A percentile compares a stretch with the other conserved stretches of the same genome.
These are phyloP conservation scores for Sebastolobus altivelis DNA, from an alignment of 2,797 vertebrate species.

Conservation along the genomic window DNA sequence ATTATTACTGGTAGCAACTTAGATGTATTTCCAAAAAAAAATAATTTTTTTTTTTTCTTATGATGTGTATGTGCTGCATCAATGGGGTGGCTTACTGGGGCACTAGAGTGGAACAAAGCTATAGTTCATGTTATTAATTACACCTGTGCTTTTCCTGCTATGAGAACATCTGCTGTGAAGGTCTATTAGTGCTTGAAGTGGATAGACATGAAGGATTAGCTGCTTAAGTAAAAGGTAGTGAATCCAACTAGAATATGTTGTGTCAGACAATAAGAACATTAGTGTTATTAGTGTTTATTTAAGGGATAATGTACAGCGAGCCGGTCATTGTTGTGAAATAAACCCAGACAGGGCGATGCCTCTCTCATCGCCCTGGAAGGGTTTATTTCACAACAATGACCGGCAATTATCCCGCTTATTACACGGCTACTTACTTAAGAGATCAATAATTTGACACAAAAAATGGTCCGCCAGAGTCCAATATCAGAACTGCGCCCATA, in stretches of 20 bases:
- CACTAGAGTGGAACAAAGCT: neutral
- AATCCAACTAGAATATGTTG: neutral
- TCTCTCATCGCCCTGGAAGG: too few species aligned
- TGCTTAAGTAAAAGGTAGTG: neutral
- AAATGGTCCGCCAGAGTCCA: too few species aligned
- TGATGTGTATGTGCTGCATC: neutral
- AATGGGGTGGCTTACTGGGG: neutral
- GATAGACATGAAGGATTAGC: neutral
- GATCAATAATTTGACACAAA: too few species aligned
- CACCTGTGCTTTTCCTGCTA: neutral
- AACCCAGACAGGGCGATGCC: too few species aligned
- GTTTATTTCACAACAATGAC: too few species aligned
- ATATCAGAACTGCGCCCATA: too few species aligned
- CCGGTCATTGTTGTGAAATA: too few species aligned
- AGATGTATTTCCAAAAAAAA: neutral
- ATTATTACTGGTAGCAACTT: neutral
- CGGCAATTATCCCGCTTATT: too few species aligned
- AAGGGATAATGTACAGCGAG: too few species aligned
- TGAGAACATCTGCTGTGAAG: neutral
- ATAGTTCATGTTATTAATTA: neutral
- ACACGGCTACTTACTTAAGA: too few species aligned
- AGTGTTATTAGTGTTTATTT: too few species aligned
- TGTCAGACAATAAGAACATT: neutral
- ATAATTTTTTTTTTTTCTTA: neutral
- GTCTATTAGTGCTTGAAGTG: neutral